Base-by-base conservation (phyloP, 2,888 invertebrate genomes). In the Amphipoea oculea region DNA sequence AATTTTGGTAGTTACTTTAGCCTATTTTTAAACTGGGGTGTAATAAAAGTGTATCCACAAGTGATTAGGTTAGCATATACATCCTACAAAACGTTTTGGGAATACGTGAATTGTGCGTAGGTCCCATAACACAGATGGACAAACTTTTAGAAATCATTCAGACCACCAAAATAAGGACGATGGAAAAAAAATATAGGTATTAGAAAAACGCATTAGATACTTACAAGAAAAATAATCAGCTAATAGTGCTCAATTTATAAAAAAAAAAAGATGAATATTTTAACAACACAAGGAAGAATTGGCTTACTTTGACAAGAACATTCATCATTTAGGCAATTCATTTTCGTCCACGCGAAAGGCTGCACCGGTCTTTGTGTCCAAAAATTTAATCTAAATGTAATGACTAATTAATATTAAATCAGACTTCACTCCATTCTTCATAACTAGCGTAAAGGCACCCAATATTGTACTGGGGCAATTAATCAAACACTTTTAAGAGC, bases 371-470 rank as follows among this genome's bases (percentile, higher is more conserved):
- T 36, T 71, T 69, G 65, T 63, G 63, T n/a, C 36, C 54, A 45
- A 73, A 80, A 84, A 84, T 70, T 20, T 73, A 87, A 84, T 84
- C 57, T 75, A 84, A 87, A 84, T 51, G 81, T 87, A 84, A 87
- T 42, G 4, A 87, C 54, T 85, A 85, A 85, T 85, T 85, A 85
- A 71, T 76, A 76, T 54, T 54, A 57, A 77, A 76, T 76, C 75
- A 60, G 40, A 84, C 42, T 69, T 5, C 69, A 57, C 63, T 67
- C 70, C 66, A 71, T 87, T 87, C 74, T 84, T 85, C 40, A 66
- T 85, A 88, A 85, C 88, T 85, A 88, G 70, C 76, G 82, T 85
- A 85, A 85, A 85, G 88, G 81, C 81, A 80, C 48, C 78, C 82
- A 86, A 86, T 86, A 88, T 78, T 82, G 85, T 66, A 77, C 69